Evolutionary conservation across 2,888 invertebrate genomes (phyloP), one percentile per base, ranked within the genome.

Genomic region (Lasioglossum oenotherae): DNA sequence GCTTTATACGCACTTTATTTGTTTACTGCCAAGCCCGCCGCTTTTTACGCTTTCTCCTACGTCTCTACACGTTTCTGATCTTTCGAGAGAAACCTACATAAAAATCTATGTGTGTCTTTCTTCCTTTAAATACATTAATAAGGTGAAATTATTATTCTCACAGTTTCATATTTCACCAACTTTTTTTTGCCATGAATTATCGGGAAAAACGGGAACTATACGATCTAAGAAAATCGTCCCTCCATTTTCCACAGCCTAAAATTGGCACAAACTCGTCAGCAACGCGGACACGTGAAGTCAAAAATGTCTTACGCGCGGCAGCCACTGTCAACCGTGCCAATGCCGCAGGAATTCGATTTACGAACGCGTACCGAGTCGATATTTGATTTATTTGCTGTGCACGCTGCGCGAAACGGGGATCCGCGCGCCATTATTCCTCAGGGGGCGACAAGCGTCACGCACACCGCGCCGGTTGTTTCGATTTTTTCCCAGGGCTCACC

Each of bases 361-460:
- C 80, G 72, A 41, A 74, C 75, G 64, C 80, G 41, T 44, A 60
- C 64, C 49, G 31, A 76, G 74, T 69, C 82, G 87, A 87, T 87
- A 87, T 86, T 86, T 84, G 82, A 86, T 82, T 87, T 82, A 78
- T 86, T 80, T 75, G 12, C 23, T 71, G 57, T 5, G 19, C 71
- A 49, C 67, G 49, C 67, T 69, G 74, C 16, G 72, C 77, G 75
- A 87, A 85, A 87, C 67, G 77, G 74, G 72, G 78, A 77, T 60
- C 75, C 31, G 12, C 14, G 5, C 31, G 64, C 78, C 60, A 85
- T 87, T 80, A 82, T 82, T 87, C 81, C 78, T 81, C 46, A 4
- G 16, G 46, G 57, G n/a, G 71, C 46, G 87, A 83, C 60, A 41
- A 64, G 27, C 81, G 82, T 82, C 81, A 74, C 88, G 80, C 57